Evolutionary conservation across 2,888 invertebrate genomes (phyloP).

Genomic region (Buathra laborator): DNA sequence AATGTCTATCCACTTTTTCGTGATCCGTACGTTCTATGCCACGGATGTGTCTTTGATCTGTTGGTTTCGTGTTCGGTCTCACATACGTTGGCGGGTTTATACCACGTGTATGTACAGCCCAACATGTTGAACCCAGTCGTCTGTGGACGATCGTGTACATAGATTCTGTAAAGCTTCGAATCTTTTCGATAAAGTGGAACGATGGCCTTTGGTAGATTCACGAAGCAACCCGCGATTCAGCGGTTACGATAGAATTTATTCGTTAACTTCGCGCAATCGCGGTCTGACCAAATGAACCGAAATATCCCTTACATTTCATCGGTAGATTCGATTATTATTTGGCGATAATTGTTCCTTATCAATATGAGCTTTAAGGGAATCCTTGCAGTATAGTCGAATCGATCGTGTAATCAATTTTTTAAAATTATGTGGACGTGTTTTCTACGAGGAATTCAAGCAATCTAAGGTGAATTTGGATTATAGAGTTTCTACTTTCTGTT

Average conservation of each 20-base stretch:
- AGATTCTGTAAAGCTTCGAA: neutral
- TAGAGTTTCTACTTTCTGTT: too few relatives aligned
- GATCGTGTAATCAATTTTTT: too few relatives aligned
- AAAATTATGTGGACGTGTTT: too few relatives aligned
- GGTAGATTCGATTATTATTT: neutral
- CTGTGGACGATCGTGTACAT: neutral
- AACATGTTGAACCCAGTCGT: neutral
- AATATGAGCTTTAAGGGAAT: too few relatives aligned
- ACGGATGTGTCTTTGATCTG: slow-evolving; percentile 9
- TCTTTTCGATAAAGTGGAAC: neutral
- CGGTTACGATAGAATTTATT: neutral
- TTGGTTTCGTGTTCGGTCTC: neutral
- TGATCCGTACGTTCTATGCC: neutral
- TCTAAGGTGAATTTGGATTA: too few relatives aligned
- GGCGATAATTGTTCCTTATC: too few relatives aligned
- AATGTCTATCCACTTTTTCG: neutral
- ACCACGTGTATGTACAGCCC: neutral
- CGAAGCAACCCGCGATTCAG: neutral
- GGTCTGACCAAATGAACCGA: neutral
- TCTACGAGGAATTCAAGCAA: too few relatives aligned
- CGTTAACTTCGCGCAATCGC: neutral
- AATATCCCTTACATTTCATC: neutral
- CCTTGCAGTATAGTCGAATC: too few relatives aligned
- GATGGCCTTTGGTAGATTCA: neutral
- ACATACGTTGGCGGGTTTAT: neutral